Conservation (phyloP, 2,797 vertebrate genomes). For the Lagorchestes hirsutus region DNA sequence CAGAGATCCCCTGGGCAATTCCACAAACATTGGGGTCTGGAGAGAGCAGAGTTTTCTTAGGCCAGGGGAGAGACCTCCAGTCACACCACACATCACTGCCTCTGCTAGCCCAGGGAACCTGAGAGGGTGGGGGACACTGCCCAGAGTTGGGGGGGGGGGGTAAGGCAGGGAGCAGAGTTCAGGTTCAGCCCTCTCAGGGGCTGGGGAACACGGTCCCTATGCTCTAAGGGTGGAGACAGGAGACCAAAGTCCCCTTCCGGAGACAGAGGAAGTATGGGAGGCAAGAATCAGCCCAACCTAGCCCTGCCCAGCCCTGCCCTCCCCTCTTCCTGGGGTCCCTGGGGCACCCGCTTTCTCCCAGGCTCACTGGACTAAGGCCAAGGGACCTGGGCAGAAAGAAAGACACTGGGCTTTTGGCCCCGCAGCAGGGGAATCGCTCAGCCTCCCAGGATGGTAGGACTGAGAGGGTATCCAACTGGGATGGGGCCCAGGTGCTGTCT, state of each 20-base stretch:
- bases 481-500: background rate
- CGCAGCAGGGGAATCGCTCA: too few relatives aligned
- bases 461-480: too few relatives aligned
- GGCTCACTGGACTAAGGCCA: background rate
- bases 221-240: background rate
- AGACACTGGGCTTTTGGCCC: too few relatives aligned
- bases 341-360: background rate
- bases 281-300: background rate
- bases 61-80: background rate
- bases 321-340: background rate
- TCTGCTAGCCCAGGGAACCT: too few relatives aligned
- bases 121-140: too few relatives aligned
- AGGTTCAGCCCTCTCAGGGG: too few relatives aligned
- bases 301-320: background rate
- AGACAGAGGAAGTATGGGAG: background rate
- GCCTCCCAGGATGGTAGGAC: background rate
- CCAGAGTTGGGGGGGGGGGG: too few relatives aligned
- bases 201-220: rapidly evolving
- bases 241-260: background rate
- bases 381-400: background rate
- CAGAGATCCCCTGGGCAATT: too few relatives aligned
- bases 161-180: too few relatives aligned
- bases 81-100: rapidly evolving
- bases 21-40: too few relatives aligned
- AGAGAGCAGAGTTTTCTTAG: background rate